Conservation (phyloP, 1,140 invertebrate species). For the Trachymyrmex septentrionalis region DNA sequence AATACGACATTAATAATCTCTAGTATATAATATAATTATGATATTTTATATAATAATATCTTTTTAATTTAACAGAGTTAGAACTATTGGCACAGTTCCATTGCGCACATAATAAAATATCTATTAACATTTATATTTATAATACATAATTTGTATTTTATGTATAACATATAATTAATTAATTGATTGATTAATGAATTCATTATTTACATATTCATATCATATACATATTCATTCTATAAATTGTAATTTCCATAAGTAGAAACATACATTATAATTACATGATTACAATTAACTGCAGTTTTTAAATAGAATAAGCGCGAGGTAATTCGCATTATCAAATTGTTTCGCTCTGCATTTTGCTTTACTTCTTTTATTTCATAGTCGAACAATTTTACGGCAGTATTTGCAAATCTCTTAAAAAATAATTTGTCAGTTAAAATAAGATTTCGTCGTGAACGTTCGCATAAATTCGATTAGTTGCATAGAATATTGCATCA, state of each 20-base stretch:
- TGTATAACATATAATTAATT: too few relatives aligned
- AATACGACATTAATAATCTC: too few relatives aligned
- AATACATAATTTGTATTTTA: not conserved
- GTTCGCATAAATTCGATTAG: not conserved
- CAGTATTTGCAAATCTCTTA: conserved; percentile 6
- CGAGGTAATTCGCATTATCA: not conserved
- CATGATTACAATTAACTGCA: too few relatives aligned
- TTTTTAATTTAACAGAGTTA: not conserved
- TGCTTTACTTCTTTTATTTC: conserved; percentile 48
- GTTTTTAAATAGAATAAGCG: not conserved
- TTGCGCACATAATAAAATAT: not conserved
- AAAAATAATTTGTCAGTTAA: conserved; percentile 51
- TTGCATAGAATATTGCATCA: conserved; percentile 50
- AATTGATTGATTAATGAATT: not conserved
- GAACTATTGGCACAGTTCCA: not conserved
- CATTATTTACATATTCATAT: not conserved
- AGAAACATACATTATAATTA: too few relatives aligned
- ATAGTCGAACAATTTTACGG: not conserved
- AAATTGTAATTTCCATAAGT: not conserved
- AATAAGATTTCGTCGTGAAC: conserved; percentile 41
- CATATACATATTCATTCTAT: not conserved
- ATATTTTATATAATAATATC: not conserved
- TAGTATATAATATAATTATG: not conserved
- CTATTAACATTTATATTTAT: not conserved
- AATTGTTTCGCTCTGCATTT: not conserved